A percentile compares a stretch with the other conserved stretches of the same genome.
Evolutionary conservation across 1,140 invertebrate species (phyloP).

Genomic region (Amyelois transitella): DNA sequence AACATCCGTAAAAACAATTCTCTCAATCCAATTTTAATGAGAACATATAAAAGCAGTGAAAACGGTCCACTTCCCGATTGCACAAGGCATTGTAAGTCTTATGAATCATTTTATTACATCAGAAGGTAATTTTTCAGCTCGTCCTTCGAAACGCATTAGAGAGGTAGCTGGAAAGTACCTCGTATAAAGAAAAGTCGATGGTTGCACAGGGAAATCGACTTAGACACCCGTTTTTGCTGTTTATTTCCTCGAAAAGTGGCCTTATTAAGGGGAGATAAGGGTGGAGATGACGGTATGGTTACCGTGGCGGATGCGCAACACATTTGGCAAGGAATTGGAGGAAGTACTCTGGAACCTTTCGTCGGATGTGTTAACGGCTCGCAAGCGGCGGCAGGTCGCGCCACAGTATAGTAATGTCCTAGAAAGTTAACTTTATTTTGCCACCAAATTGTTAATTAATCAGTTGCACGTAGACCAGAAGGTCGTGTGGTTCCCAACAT

Average conservation of each 20-base stretch:
- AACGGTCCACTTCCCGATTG: not conserved
- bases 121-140: constrained; percentile 2
- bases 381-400: not conserved
- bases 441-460: too few relatives aligned
- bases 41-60: not conserved
- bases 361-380: constrained; percentile 4
- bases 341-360: constrained; percentile 2
- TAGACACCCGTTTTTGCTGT: not conserved
- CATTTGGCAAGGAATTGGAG: constrained; percentile 2
- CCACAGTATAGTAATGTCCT: not conserved
- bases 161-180: not conserved
- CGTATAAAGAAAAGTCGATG: constrained; percentile 3
- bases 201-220: not conserved
- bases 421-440: too few relatives aligned
- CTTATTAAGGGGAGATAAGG: not conserved
- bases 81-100: not conserved
- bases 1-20: not conserved
- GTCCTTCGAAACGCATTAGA: constrained; percentile 2
- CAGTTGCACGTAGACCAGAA: too few relatives aligned
- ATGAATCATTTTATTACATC: not conserved
- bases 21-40: not conserved
- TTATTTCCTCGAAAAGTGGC: not conserved
- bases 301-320: not conserved
- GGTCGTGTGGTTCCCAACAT: too few relatives aligned
- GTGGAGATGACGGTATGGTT: not conserved